phyloP scores from a whole-genome alignment of 2,888 invertebrate species.

The Ochlodes sylvanus region DNA sequence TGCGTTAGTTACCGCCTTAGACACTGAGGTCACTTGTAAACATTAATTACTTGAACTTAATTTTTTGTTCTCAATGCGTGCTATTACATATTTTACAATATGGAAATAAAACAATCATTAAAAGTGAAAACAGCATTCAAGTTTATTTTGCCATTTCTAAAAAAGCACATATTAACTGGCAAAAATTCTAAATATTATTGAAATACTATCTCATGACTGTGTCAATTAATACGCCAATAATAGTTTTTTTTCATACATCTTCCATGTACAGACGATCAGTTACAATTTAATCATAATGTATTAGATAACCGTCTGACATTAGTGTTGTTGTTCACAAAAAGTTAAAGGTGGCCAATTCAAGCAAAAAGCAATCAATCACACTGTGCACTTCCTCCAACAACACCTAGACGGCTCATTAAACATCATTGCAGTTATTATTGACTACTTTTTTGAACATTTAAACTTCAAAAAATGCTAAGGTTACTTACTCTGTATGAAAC shows the following conservation, averaged over 20 bases:
- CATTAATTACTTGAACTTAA: conserved; percentile 4
- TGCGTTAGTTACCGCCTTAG: conserved; percentile 8
- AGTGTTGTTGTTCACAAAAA: conserved; percentile 3
- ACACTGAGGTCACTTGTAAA: conserved; percentile 30
- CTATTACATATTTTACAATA: too few species aligned
- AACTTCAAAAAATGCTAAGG: not conserved
- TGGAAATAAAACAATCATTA: too few species aligned
- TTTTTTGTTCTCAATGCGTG: not conserved
- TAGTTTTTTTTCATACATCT: too few species aligned
- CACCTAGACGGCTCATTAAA: conserved; percentile 4
- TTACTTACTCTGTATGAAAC: too few species aligned
- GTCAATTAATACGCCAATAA: too few species aligned
- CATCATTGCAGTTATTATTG: not conserved
- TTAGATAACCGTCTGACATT: not conserved
- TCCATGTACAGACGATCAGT: too few species aligned
- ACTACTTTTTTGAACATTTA: not conserved
- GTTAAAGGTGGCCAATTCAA: conserved; percentile 1
- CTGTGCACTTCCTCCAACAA: conserved; percentile 11
- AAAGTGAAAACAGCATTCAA: too few species aligned
- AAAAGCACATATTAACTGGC: too few species aligned
- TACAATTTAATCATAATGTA: too few species aligned
- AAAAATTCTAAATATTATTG: too few species aligned
- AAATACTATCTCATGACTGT: too few species aligned
- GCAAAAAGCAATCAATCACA: conserved; percentile 19
- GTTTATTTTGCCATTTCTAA: too few species aligned